Evolutionary conservation across 2,113 vertebrate genomes (phyloP).

Genomic region (Psilopsiagon aurifrons): DNA sequence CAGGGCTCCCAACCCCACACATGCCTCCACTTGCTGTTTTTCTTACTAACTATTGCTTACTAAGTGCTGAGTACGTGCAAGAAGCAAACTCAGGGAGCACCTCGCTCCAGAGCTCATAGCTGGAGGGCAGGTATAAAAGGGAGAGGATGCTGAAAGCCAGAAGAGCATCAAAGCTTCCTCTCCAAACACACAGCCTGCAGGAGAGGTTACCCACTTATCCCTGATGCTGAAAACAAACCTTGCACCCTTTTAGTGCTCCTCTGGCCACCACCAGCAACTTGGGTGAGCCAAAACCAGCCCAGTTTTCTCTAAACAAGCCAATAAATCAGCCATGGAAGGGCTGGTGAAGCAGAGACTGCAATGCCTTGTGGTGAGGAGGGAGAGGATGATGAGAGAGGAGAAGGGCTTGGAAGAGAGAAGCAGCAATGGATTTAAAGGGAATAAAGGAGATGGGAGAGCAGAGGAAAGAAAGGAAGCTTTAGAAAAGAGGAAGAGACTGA

Average conservation of each 20-base stretch:
- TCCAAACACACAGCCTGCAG: neutral
- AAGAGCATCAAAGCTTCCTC: neutral
- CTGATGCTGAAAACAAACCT: neutral
- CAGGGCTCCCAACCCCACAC: neutral
- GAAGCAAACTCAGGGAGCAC: neutral
- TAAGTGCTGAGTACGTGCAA: neutral
- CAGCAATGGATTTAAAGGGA: neutral
- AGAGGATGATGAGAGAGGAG: neutral
- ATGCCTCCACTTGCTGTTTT: neutral
- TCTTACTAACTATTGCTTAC: neutral
- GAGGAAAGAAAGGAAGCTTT: neutral
- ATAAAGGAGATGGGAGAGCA: neutral
- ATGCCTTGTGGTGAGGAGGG: neutral
- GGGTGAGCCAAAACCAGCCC: neutral
- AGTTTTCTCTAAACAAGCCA: neutral
- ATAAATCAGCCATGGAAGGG: constrained; percentile 40
- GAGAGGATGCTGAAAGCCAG: neutral
- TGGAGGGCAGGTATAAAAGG: neutral
- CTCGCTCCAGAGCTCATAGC: neutral
- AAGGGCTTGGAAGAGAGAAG: neutral
- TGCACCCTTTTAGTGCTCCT: neutral
- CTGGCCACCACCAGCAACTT: neutral
- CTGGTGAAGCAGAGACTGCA: constrained; percentile 12
- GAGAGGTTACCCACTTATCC: neutral
- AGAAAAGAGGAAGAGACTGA: constrained; percentile 29